These are phyloP conservation scores for Helleia helle DNA, from an alignment of 2,888 invertebrate species.

Conservation along the genomic window DNA sequence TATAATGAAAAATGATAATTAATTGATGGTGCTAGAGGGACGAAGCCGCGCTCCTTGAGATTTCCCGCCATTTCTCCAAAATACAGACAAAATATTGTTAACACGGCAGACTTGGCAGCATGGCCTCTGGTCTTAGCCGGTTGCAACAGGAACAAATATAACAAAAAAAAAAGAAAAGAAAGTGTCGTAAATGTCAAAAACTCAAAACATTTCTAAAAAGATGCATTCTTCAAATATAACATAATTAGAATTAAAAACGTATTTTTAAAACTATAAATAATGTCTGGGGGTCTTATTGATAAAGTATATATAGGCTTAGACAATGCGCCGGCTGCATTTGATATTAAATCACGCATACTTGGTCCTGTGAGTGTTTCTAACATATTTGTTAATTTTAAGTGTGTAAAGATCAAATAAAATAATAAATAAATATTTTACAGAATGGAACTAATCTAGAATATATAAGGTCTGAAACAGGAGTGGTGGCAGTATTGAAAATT, in stretches of 20 bases:
- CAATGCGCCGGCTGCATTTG: conserved; percentile 83
- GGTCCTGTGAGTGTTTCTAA: conserved; percentile 63
- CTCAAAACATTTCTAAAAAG: conserved; percentile 25
- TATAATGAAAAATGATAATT: no score
- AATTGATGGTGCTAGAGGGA: no score
- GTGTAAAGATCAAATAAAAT: not conserved
- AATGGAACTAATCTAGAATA: conserved; percentile 83
- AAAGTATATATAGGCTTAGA: conserved; percentile 86
- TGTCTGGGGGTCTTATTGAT: conserved; percentile 73
- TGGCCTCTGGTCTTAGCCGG: no score
- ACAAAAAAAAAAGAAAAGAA: not conserved
- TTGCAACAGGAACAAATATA: no score
- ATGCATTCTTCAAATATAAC: conserved; percentile 40
- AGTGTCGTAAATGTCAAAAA: conserved; percentile 20
- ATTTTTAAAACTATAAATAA: conserved; percentile 31
- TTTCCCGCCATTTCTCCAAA: no score
- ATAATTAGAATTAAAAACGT: conserved; percentile 27
- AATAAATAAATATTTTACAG: conserved; percentile 34
- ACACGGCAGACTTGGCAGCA: no score
- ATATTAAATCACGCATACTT: conserved; percentile 81
- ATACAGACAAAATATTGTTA: no score
- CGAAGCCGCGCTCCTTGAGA: no score
- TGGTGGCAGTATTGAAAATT: conserved; percentile 81
- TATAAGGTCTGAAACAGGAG: conserved; percentile 85
- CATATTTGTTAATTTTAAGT: conserved; percentile 16